Evolutionary conservation across 2,113 vertebrate species (phyloP).

Genomic region (Chlamydotis undulata): DNA sequence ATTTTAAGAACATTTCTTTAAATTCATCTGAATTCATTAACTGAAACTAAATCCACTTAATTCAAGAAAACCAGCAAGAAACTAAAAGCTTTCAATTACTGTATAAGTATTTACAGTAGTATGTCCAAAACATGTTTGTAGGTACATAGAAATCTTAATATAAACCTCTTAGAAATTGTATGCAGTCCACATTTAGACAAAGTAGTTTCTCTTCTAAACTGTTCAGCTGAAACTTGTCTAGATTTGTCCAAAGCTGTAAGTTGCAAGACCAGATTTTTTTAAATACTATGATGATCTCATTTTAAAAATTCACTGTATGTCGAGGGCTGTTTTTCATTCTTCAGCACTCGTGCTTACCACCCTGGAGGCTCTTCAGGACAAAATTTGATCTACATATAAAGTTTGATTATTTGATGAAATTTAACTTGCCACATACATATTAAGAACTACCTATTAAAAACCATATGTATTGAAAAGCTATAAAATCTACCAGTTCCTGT

Average conservation of each 20-base stretch:
- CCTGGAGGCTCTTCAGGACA: constrained; percentile 3
- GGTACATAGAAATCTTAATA: background rate
- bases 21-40: background rate
- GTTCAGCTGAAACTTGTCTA: constrained; percentile 25
- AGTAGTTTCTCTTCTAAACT: background rate
- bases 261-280: constrained; percentile 42
- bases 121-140: background rate
- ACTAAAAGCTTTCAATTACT: background rate
- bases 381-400: background rate
- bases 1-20: background rate
- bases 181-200: background rate
- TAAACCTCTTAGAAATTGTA: constrained; percentile 1
- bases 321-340: background rate
- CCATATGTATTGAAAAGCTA: background rate
- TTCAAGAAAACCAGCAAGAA: background rate
- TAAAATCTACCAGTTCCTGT: background rate
- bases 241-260: constrained; percentile 29
- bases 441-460: background rate
- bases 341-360: background rate
- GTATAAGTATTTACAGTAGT: background rate
- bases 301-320: background rate
- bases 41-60: background rate
- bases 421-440: background rate
- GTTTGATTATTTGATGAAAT: background rate
- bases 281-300: constrained; percentile 26